Percentiles rank a stretch among this genome's conserved stretches.
Evolutionary conservation across 2,888 invertebrate genomes (phyloP).

Genomic region (Lepidochrysops patricia): DNA sequence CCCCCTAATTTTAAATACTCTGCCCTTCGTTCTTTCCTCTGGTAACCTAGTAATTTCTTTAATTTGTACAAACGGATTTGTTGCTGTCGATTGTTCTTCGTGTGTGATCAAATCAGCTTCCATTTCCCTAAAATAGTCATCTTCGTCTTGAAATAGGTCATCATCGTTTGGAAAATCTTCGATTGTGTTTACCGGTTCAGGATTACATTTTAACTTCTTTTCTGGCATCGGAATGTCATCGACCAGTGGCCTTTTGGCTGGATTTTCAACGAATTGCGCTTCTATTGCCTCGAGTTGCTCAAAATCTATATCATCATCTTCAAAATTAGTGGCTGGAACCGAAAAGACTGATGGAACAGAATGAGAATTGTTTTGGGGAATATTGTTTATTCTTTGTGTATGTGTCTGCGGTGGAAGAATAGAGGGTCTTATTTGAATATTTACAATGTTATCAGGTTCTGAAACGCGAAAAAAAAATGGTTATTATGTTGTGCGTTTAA

Average conservation of each 20-base stretch:
- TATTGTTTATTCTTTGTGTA: slow-evolving; percentile 30
- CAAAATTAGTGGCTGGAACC: slow-evolving; percentile 38
- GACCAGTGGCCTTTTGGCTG: slow-evolving; percentile 35
- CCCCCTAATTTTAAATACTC: slow-evolving; percentile 71
- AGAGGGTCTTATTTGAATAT: slow-evolving; percentile 34
- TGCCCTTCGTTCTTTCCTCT: slow-evolving; percentile 42
- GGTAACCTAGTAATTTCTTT: slow-evolving; percentile 54
- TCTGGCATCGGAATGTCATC: slow-evolving; percentile 35
- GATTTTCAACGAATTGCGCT: slow-evolving; percentile 37
- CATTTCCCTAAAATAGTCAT: slow-evolving; percentile 48
- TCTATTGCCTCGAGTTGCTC: slow-evolving; percentile 53
- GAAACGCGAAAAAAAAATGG: slow-evolving; percentile 22
- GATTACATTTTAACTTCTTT: slow-evolving; percentile 43
- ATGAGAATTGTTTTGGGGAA: slow-evolving; percentile 26
- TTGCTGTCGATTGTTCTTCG: slow-evolving; percentile 27
- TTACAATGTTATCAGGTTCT: slow-evolving; percentile 34
- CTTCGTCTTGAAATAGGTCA: slow-evolving; percentile 49
- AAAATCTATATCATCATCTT: slow-evolving; percentile 54
- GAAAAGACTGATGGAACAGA: slow-evolving; percentile 38
- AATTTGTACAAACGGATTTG: slow-evolving; percentile 60
- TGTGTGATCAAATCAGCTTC: slow-evolving; percentile 38
- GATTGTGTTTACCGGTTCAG: slow-evolving; percentile 26
- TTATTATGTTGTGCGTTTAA: no score
- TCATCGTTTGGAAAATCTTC: slow-evolving; percentile 44
- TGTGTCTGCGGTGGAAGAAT: slow-evolving; percentile 39